A percentile compares a stretch with the other conserved stretches of the same genome.
These are phyloP conservation scores for Arenicola marina DNA, from an alignment of 2,888 invertebrate genomes.

Conservation along the genomic window DNA sequence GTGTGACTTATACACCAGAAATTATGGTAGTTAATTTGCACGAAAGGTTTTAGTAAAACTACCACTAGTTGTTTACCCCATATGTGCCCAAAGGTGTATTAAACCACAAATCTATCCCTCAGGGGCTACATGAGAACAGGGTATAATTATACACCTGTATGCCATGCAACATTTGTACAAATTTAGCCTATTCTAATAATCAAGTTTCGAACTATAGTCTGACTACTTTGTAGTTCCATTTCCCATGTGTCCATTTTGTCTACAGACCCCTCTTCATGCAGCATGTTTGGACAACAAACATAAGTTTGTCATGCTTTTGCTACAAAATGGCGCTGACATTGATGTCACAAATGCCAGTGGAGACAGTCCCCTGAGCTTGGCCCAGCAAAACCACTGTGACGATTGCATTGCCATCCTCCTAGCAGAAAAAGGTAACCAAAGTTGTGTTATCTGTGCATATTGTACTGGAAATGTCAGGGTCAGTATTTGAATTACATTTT, in stretches of 20 bases:
- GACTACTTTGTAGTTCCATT: no score
- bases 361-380: constrained; percentile 74
- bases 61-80: background rate
- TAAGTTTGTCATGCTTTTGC: constrained; percentile 71
- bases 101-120: no score
- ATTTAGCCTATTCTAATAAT: no score
- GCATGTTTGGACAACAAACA: constrained; percentile 80
- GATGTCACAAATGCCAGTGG: constrained; percentile 71
- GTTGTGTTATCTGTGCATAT: background rate
- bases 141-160: no score
- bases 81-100: no score
- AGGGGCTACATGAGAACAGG: no score
- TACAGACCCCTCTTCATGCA: constrained; percentile 79
- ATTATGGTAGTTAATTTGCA: background rate
- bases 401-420: constrained; percentile 18
- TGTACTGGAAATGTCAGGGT: background rate
- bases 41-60: background rate
- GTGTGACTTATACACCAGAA: background rate
- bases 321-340: constrained; percentile 73
- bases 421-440: background rate
- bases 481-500: no score
- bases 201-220: no score
- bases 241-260: no score
- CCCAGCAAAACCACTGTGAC: constrained; percentile 20
- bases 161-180: no score